A percentile compares a stretch with the other conserved stretches of the same genome.
Conservation (phyloP, 2,113 vertebrate species). For the Cryptotis parvus region DNA sequence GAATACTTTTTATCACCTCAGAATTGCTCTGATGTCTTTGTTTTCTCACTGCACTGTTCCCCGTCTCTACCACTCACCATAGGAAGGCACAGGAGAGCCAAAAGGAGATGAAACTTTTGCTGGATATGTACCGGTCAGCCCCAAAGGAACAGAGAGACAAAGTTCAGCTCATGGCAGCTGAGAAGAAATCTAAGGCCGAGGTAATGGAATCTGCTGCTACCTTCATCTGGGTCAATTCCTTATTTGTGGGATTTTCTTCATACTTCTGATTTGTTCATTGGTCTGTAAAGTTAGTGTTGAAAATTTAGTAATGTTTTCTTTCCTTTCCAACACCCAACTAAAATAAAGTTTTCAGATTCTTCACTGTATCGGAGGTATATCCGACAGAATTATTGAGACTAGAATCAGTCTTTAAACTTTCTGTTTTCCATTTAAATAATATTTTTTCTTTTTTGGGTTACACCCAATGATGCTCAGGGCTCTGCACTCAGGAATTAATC, state of each 20-base stretch:
- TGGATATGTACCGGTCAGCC: conserved; percentile 98
- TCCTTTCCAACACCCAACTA: conserved; percentile 5
- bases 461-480: no score
- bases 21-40: conserved; percentile 12
- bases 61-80: not conserved
- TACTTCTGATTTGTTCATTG: conserved; percentile 1
- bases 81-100: conserved; percentile 98
- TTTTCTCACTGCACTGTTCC: not conserved
- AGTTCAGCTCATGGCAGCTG: conserved; percentile 98
- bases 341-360: conserved; percentile 13
- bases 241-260: not conserved
- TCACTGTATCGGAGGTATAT: not conserved
- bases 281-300: conserved; percentile 56
- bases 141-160: conserved; percentile 99
- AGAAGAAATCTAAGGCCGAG: conserved; percentile 97
- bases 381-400: conserved; percentile 4
- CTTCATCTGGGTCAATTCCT: conserved; percentile 26
- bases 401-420: not conserved
- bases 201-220: conserved; percentile 82
- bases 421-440: not conserved
- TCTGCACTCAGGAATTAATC: no score
- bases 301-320: conserved; percentile 17
- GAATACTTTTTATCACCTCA: not conserved
- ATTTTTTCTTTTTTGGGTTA: no score
- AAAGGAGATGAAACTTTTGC: conserved; percentile 96